phyloP scores from a whole-genome alignment of 2,113 vertebrate genomes.

The Xenopus tropicalis region DNA sequence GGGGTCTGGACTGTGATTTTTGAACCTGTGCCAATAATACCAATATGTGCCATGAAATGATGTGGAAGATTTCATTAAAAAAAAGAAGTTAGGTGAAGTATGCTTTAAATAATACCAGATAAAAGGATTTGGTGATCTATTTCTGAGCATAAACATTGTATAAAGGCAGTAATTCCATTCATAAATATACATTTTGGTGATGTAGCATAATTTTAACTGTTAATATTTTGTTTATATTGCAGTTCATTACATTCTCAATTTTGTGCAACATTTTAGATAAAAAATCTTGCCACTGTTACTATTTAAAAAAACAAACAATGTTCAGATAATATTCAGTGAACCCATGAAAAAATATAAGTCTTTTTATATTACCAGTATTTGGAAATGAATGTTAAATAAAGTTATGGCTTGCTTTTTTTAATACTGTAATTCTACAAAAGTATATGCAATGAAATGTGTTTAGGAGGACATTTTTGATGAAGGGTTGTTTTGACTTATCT shows the following conservation, averaged over 20 bases:
- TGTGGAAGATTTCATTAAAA: conserved; percentile 59
- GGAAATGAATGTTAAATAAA: conserved; percentile 20
- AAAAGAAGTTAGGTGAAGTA: conserved; percentile 46
- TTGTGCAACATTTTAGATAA: conserved; percentile 30
- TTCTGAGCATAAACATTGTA: conserved; percentile 52
- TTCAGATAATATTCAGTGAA: conserved; percentile 11
- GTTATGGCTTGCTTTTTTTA: conserved; percentile 31
- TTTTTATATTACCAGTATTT: conserved; percentile 28
- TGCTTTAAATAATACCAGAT: conserved; percentile 27
- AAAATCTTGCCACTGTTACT: conserved; percentile 10
- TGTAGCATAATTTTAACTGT: conserved; percentile 70
- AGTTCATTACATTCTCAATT: conserved; percentile 19
- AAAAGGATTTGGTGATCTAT: conserved; percentile 50
- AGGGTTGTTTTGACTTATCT: not conserved
- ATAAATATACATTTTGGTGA: conserved; percentile 60
- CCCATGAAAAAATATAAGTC: not conserved
- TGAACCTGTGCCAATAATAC: conserved; percentile 99
- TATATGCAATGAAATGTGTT: conserved; percentile 32
- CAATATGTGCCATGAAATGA: conserved; percentile 96
- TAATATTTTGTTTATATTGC: conserved; percentile 22
- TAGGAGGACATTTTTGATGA: not conserved
- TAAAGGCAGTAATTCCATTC: conserved; percentile 55
- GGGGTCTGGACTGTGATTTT: conserved; percentile 70
- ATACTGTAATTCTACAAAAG: conserved; percentile 24
- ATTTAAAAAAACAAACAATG: conserved; percentile 26